Conservation (phyloP, 2,797 vertebrate genomes). For the Austrolebias charrua region DNA sequence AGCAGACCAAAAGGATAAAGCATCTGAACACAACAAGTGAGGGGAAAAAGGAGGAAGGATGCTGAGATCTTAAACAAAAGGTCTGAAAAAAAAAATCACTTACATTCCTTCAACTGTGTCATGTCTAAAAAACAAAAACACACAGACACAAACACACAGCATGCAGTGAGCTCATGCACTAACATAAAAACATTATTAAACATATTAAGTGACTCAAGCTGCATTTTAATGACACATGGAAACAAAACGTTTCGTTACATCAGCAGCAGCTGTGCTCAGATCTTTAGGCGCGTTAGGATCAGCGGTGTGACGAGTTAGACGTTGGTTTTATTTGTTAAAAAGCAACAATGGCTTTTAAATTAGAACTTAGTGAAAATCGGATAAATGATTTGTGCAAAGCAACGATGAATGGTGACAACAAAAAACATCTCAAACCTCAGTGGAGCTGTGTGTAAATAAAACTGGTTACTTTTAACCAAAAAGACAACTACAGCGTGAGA, state of each 20-base stretch:
- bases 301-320: constrained; percentile 31
- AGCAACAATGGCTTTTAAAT: no score
- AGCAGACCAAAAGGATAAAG: constrained; percentile 17
- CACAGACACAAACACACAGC: constrained; percentile 82
- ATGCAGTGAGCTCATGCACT: constrained; percentile 83
- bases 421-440: no score
- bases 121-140: constrained; percentile 85
- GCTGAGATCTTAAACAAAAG: constrained; percentile 24
- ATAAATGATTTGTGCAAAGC: no score
- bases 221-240: constrained; percentile 20
- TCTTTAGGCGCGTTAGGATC: constrained; percentile 62
- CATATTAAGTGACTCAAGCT: constrained; percentile 29
- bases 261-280: constrained; percentile 28
- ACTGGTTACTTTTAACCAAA: no score
- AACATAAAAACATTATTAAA: constrained; percentile 55
- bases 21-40: constrained; percentile 25
- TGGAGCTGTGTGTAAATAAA: no score
- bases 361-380: no score
- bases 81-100: constrained; percentile 82
- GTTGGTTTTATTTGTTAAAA: no score
- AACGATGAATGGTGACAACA: no score
- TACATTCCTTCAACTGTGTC: constrained; percentile 96
- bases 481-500: no score
- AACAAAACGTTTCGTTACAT: constrained; percentile 26
- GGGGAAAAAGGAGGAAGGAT: background rate